Base-by-base conservation (phyloP, 2,797 vertebrate species). In the Macrochelys suwanniensis region DNA sequence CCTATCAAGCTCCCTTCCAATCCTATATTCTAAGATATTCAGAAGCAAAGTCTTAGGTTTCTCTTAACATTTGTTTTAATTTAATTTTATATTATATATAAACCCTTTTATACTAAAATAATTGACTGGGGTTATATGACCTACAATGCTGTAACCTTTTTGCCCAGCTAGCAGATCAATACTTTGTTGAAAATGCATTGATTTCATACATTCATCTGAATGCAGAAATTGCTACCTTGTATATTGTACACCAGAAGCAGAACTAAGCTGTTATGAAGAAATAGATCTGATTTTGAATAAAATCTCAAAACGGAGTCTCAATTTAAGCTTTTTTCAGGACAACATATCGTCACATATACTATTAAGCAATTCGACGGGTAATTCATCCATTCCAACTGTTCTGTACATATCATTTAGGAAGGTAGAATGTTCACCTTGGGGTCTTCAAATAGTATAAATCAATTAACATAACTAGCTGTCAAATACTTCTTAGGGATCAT, bases 381-480 rank as follows among this genome's bases (percentile, higher is more conserved):
- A 89, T 53, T 90, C 6, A 85, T 25, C 90, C 28, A 89, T 87
- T 90, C 61, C 56, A 94, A 87, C 17, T 71, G 17, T 82, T 59
- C 76, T 87, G 57, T 56, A 25, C 31, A 85, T 81, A 93, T 95
- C 2, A 80, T 54, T 86, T 92, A 85, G 16, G 81, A 93, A 95
- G 94, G 53, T 3, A 78, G 82, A 89, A 51, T 37, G 17, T n/a
- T 90, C 54, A 85, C 15, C 76, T 47, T 81, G 57, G 78, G 45
- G 15, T 77, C 19, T 82, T 92, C 85, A 15, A 53, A 68, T 16
- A 17, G 59, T 92, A 11, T n/a, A 87, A 95, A 85, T 57, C 94
- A 95, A 95, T 92, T 91, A 96, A 94, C 81, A 65, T 61, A 96
- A 84, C 77, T 74, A 47, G 7, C 33, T 96, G 68, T 86, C 19